Percentiles rank a stretch among this genome's conserved stretches.
phyloP scores from a whole-genome alignment of 2,113 vertebrate genomes.

The Megaceryle maxima region DNA sequence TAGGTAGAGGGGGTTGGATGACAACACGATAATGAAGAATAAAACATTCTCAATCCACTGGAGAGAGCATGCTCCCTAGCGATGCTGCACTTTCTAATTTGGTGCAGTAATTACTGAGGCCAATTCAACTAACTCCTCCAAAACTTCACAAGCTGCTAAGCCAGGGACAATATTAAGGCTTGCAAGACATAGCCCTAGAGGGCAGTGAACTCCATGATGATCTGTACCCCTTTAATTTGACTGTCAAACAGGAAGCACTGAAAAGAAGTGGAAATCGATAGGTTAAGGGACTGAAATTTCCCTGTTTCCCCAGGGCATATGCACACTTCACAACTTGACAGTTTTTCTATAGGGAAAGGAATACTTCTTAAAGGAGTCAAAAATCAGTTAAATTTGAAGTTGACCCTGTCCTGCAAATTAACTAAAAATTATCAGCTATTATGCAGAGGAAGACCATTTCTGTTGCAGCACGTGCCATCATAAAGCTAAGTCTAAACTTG shows the following conservation, averaged over 20 bases:
- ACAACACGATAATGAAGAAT: constrained; percentile 61
- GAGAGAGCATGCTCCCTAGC: constrained; percentile 2
- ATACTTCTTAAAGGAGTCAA: constrained; percentile 35
- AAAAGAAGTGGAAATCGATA: constrained; percentile 61
- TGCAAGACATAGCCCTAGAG: constrained; percentile 36
- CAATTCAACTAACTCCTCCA: constrained; percentile 23
- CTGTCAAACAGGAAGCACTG: constrained; percentile 45
- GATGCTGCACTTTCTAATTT: constrained; percentile 2
- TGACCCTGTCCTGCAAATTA: neutral
- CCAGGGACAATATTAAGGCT: constrained; percentile 24
- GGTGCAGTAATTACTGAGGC: constrained; percentile 49
- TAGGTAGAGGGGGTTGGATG: constrained; percentile 6
- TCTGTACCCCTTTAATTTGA: constrained; percentile 62
- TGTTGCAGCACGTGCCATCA: neutral
- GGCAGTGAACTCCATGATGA: neutral
- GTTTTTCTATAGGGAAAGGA: constrained; percentile 13
- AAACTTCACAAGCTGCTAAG: constrained; percentile 37
- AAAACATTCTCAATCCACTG: neutral
- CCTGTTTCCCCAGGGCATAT: constrained; percentile 11
- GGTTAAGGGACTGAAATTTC: constrained; percentile 48
- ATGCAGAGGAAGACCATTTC: constrained; percentile 29
- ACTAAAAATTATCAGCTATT: constrained; percentile 42
- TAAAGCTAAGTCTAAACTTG: neutral
- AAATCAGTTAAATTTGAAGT: constrained; percentile 27
- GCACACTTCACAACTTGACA: constrained; percentile 18